Percentiles rank a stretch among this genome's conserved stretches.
phyloP scores from a whole-genome alignment of 2,113 vertebrate species.

The Megaceryle torquata region DNA sequence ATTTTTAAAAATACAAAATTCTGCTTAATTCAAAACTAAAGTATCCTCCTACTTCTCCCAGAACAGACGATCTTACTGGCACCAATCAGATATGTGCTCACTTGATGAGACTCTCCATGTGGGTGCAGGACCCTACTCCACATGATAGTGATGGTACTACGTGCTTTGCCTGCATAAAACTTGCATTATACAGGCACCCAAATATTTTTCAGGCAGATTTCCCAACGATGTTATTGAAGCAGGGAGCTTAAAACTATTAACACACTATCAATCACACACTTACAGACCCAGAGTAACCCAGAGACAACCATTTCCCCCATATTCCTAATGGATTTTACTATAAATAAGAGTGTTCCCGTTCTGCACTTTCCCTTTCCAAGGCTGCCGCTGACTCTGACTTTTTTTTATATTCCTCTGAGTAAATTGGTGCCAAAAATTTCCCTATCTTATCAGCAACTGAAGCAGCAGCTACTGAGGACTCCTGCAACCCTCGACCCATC shows the following conservation, averaged over 20 bases:
- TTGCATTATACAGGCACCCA: background rate
- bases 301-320: background rate
- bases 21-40: background rate
- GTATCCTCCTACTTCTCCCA: background rate
- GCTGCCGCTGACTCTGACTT: background rate
- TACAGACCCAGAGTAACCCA: background rate
- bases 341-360: background rate
- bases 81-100: background rate
- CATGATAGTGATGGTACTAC: fast-evolving
- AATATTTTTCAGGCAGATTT: background rate
- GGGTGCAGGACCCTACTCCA: background rate
- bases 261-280: background rate
- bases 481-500: background rate
- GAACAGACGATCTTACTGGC: fast-evolving
- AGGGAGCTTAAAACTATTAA: background rate
- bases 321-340: background rate
- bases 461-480: background rate
- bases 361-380: background rate
- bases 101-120: background rate
- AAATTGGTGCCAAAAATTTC: background rate
- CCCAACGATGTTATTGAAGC: background rate
- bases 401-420: background rate
- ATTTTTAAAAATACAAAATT: background rate
- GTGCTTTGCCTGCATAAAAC: background rate
- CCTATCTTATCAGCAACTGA: background rate